These are phyloP conservation scores for Formica aserva DNA, from an alignment of 2,888 invertebrate species.

Conservation along the genomic window DNA sequence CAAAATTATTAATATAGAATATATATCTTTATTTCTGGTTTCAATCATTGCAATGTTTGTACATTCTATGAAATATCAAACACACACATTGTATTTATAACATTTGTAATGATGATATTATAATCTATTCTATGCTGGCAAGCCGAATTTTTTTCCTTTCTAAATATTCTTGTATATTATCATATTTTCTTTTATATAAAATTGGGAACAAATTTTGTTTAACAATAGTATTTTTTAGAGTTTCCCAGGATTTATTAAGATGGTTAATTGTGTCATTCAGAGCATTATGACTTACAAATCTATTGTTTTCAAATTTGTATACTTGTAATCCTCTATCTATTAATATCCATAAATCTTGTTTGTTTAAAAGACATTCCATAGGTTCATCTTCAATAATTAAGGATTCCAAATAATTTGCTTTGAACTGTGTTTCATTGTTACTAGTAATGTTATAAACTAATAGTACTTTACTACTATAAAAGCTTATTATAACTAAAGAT, in stretches of 20 bases:
- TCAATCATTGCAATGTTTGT: slow-evolving; percentile 17
- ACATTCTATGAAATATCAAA: slow-evolving; percentile 8
- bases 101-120: slow-evolving; percentile 36
- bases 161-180: slow-evolving; percentile 93
- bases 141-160: slow-evolving; percentile 90
- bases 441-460: slow-evolving; percentile 85
- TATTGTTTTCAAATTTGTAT: slow-evolving; percentile 83
- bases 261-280: slow-evolving; percentile 67
- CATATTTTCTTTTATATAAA: slow-evolving; percentile 92
- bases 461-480: slow-evolving; percentile 87
- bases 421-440: slow-evolving; percentile 72
- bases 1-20: not conserved
- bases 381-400: slow-evolving; percentile 86
- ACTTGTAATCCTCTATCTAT: slow-evolving; percentile 82
- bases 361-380: slow-evolving; percentile 83
- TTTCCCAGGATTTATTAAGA: slow-evolving; percentile 78
- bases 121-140: slow-evolving; percentile 54
- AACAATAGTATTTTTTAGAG: slow-evolving; percentile 69
- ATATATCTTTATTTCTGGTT: not conserved
- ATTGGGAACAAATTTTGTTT: slow-evolving; percentile 81
- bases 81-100: slow-evolving; percentile 4
- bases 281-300: slow-evolving; percentile 78
- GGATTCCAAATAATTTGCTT: slow-evolving; percentile 82
- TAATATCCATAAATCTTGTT: slow-evolving; percentile 84
- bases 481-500: slow-evolving; percentile 87